Evolutionary conservation across 2,113 vertebrate species (phyloP).

Genomic region (Brienomyrus longianalis): DNA sequence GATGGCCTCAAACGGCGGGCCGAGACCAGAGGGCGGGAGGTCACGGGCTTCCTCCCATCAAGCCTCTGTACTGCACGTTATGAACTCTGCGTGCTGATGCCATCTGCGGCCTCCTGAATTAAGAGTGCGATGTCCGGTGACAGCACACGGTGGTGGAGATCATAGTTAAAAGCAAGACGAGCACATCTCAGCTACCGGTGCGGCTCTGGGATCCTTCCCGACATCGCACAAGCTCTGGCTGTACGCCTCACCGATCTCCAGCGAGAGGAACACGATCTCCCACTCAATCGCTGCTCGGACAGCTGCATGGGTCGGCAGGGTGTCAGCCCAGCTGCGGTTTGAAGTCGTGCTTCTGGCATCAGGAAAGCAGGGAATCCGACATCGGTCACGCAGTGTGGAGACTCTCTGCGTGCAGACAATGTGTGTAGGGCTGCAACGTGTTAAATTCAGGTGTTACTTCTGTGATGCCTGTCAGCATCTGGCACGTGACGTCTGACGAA

Average conservation of each 20-base stretch:
- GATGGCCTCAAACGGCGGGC: slow-evolving; percentile 25
- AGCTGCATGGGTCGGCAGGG: background rate
- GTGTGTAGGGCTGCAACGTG: background rate
- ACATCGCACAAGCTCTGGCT: background rate
- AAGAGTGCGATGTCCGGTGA: slow-evolving; percentile 18
- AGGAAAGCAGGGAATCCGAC: background rate
- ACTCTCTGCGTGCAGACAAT: background rate
- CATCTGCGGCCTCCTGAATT: slow-evolving; percentile 17
- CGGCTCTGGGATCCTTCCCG: background rate
- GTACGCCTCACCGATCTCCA: background rate
- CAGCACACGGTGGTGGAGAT: background rate
- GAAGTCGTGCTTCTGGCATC: background rate
- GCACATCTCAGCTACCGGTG: background rate
- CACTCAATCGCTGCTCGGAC: background rate
- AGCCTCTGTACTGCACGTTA: slow-evolving; percentile 7
- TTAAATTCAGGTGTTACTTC: background rate
- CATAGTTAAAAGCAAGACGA: background rate
- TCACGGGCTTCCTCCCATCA: slow-evolving; percentile 25
- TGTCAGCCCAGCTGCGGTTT: background rate
- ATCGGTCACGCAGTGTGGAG: background rate
- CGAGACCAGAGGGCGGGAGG: slow-evolving; percentile 15
- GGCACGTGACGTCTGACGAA: background rate
- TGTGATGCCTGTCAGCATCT: background rate
- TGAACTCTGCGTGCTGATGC: slow-evolving; percentile 19
- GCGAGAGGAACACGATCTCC: background rate